Evolutionary conservation across 2,888 invertebrate genomes (phyloP), one percentile per base, ranked within the genome.

Genomic region (Lagria hirta): DNA sequence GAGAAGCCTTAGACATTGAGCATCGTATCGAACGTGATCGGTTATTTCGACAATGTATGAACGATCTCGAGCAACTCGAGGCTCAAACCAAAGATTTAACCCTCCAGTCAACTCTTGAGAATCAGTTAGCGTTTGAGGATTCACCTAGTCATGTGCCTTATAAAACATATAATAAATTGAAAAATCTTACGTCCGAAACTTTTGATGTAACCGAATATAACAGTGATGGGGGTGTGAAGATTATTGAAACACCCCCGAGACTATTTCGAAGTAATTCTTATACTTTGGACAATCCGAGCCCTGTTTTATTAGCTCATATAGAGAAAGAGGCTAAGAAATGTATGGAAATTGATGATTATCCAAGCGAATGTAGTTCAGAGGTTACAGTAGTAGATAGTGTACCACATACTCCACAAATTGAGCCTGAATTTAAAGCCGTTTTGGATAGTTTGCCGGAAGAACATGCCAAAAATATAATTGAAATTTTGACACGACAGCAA

Each of bases 261-360:
- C 66, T 86, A 38, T 74, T 83, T 6, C 75, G 89, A 33, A 86
- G 86, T 60, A 82, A 84, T 48, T 91, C 91, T 0, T 91, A 90
- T 61, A 85, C 86, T 1, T 69, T 91, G 28, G 81, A 88, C 0
- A 74, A 79, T 12, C 90, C 91, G 0, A 88, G 90, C 60, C 86
- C 87, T 1, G 81, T 82, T 49, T 75, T 91, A 4, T 62, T 84
- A 13, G 83, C 83, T 5, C 80, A 82, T 58, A 70, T 83, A 28
- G 75, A 81, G 64, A 73, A 75, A 49, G 42, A 38, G 8, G 48
- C 43, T 8, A 44, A 40, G 14, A 49, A 50, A 26, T 26, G 44
- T 15, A 11, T 30, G 6, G 34, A 34, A 15, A 27, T 42, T 6
- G 27, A 42, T 7, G 22, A 28, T 2, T 28, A 14, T 14, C 22